Conservation (phyloP, 92 coral and sea anemone genomes). For the Palythoa grandiflora region DNA sequence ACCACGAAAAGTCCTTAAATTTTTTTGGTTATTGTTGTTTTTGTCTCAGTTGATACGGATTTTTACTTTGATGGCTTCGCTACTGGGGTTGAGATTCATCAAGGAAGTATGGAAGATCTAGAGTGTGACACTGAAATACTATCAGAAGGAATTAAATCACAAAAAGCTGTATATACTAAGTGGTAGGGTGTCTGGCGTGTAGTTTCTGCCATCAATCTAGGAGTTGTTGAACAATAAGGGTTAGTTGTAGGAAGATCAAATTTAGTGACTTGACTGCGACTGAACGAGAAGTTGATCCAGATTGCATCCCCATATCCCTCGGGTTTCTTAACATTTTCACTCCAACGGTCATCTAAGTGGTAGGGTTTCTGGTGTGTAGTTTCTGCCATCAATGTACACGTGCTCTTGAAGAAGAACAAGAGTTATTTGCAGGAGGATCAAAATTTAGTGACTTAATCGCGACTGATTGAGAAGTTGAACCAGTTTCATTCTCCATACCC, state of each 20-base stretch:
- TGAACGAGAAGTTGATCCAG: constrained; percentile 1
- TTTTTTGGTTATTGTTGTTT: constrained; percentile 31
- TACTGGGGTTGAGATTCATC: constrained; percentile 19
- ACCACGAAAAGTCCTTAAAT: no score
- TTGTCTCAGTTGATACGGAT: constrained; percentile 12
- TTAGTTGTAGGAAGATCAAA: background rate
- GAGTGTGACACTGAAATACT: background rate
- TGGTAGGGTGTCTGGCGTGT: background rate
- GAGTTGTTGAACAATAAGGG: background rate
- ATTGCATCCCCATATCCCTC: background rate
- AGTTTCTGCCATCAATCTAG: background rate
- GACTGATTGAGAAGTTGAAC: constrained; percentile 9
- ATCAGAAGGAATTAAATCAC: background rate
- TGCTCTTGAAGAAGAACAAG: constrained; percentile 1
- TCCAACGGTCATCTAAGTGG: constrained; percentile 1
- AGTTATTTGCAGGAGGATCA: background rate
- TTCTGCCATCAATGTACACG: background rate
- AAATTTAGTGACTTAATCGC: constrained; percentile 15
- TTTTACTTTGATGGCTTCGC: constrained; percentile 20
- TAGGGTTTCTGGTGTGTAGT: background rate
- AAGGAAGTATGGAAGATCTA: background rate
- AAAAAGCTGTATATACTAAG: background rate
- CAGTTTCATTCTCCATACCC: background rate
- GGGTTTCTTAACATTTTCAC: constrained; percentile 30
- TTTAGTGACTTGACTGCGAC: constrained; percentile 13